Evolutionary conservation across 2,888 invertebrate species (phyloP).

Genomic region (Sipha maydis): DNA sequence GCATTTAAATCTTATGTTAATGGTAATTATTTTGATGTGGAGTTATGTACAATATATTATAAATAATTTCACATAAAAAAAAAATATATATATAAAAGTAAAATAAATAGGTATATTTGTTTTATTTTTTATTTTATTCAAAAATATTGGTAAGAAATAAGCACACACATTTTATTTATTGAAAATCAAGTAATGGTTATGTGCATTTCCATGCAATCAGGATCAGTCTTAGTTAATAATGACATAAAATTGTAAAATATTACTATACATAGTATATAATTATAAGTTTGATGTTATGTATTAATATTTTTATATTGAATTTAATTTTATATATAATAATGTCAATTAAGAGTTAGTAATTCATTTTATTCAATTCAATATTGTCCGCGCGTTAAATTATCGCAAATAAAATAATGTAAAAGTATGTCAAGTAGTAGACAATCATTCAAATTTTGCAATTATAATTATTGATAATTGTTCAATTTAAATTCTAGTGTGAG

Average conservation of each 20-base stretch:
- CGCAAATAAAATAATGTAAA: neutral
- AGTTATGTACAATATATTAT: neutral
- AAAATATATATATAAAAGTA: too few species aligned
- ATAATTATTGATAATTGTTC: constrained; percentile 7
- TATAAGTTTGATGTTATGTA: neutral
- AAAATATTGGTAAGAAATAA: neutral
- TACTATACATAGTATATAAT: too few species aligned
- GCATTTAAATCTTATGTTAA: neutral
- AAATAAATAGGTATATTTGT: neutral
- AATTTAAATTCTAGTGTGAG: neutral
- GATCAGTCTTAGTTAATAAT: neutral
- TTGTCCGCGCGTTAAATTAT: neutral
- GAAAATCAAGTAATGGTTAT: neutral
- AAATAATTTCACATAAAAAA: neutral
- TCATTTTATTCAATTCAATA: neutral
- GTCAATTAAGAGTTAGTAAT: neutral
- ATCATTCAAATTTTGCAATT: neutral
- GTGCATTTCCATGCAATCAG: neutral
- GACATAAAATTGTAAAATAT: too few species aligned
- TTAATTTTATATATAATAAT: neutral
- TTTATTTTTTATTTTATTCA: neutral
- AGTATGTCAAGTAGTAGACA: neutral
- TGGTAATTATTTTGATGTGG: neutral
- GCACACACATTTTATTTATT: neutral
- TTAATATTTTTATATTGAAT: neutral